Base-by-base conservation (phyloP, 2,113 vertebrate genomes). In the Aleadryas rufinucha region DNA sequence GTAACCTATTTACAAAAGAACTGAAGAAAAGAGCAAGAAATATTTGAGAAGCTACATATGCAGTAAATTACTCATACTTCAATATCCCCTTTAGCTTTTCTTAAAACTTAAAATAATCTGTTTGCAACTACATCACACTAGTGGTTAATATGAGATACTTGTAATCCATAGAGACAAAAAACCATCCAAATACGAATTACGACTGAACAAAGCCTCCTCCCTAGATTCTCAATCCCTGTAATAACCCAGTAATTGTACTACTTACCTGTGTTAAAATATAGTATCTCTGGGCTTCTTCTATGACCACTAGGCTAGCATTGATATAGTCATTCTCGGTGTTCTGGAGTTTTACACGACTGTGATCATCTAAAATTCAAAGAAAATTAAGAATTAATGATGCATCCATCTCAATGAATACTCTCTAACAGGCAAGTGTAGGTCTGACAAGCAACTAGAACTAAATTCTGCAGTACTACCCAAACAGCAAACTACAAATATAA, bases 191-290 rank as follows among this genome's bases (percentile, higher is more conserved):
- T 24, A 74, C 19, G 26, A 71, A 70, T 6, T 13, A 27, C 1
- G 4, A 33, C 17, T 22, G 22, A 18, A 87, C 33, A 77, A 90
- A 70, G 33, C 8, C 7, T 31, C 19, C 30, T 74, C 57, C 8
- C 23, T 16, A 74, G 45, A 68, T 24, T 53, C 24, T 66, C n/a
- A 65, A 30, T 27, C 24, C 44, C 68, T 30, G 4, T 47, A 78
- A 42, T 7, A 49, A 66, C 26, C 69, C 23, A 45, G 26, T 33
- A 77, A n/a, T 27, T 56, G 37, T 35, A 91, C 31, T 61, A 97
- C 98, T 97, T 97, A 99, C 99, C 98, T 99, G 99, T 94, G 99
- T 99, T 97, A 99, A 98, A 97, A 99, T 99, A 92, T 99, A 99
- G 44, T 94, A 98, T 98, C 99, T 98, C 96, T 99, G 98, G 42